Conservation (phyloP, 1,140 invertebrate genomes). For the Aricia agestis region DNA sequence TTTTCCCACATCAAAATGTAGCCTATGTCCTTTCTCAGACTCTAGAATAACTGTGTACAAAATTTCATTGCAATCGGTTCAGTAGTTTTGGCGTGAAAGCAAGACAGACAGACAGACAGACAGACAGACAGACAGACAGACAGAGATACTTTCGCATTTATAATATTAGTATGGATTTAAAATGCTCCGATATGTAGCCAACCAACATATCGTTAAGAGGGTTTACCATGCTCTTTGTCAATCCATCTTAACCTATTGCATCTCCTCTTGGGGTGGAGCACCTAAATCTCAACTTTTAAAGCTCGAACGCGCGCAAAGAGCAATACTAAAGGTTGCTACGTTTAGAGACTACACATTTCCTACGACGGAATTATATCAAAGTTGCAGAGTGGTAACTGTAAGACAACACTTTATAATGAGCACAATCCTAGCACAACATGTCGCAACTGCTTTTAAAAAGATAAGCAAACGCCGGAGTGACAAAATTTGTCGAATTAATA, state of each 20-base stretch:
- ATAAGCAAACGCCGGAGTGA: background rate
- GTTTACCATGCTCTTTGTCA: constrained; percentile 18
- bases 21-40: too few species aligned
- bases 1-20: too few species aligned
- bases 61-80: too few species aligned
- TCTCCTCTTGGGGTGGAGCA: constrained; percentile 18
- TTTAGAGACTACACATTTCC: constrained; percentile 4
- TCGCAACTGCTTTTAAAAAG: background rate
- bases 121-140: too few species aligned
- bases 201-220: background rate
- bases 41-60: too few species aligned
- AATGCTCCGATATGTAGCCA: constrained; percentile 9
- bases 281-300: background rate
- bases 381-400: background rate
- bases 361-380: constrained; percentile 7
- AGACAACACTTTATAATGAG: constrained; percentile 14
- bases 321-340: constrained; percentile 8
- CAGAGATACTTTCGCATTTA: too few species aligned
- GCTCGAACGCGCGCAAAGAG: too few species aligned
- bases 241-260: constrained; percentile 21
- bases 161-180: too few species aligned
- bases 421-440: background rate
- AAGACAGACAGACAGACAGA: too few species aligned
- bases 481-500: too few species aligned
- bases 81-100: too few species aligned